These are phyloP conservation scores for Micoletzkya japonica DNA, from an alignment of 2,888 invertebrate genomes.

Conservation along the genomic window DNA sequence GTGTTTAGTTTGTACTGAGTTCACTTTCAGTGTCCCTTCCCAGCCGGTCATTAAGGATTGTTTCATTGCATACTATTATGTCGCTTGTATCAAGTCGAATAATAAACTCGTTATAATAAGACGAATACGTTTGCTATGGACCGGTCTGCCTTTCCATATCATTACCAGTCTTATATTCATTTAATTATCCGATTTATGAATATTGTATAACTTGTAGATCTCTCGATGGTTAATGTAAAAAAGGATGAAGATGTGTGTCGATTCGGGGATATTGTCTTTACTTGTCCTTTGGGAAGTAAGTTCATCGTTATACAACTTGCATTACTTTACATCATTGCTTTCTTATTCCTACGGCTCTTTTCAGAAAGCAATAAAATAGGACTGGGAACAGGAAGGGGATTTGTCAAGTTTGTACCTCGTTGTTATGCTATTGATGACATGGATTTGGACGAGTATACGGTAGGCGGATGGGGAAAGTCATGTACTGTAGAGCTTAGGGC, in stretches of 20 bases:
- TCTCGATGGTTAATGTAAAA: not conserved
- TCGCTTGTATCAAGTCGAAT: constrained; percentile 11
- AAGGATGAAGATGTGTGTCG: not conserved
- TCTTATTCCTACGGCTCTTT: not conserved
- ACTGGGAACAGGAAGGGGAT: constrained; percentile 17
- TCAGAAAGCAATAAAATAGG: constrained; percentile 6
- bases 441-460: constrained; percentile 22
- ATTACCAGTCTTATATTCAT: not conserved
- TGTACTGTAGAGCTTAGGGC: not conserved
- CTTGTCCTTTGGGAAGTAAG: not conserved
- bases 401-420: constrained; percentile 15
- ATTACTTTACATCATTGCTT: not conserved
- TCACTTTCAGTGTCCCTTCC: not conserved
- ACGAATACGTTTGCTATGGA: not conserved
- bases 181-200: not conserved
- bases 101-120: not conserved
- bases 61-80: not conserved
- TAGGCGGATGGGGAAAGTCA: no score
- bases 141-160: not conserved
- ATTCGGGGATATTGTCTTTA: not conserved
- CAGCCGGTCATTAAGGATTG: not conserved
- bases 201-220: no score
- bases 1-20: not conserved
- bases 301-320: no score
- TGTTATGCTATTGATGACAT: not conserved